A percentile compares a stretch with the other conserved stretches of the same genome.
phyloP scores from a whole-genome alignment of 1,140 invertebrate genomes.

The Vanessa atalanta region DNA sequence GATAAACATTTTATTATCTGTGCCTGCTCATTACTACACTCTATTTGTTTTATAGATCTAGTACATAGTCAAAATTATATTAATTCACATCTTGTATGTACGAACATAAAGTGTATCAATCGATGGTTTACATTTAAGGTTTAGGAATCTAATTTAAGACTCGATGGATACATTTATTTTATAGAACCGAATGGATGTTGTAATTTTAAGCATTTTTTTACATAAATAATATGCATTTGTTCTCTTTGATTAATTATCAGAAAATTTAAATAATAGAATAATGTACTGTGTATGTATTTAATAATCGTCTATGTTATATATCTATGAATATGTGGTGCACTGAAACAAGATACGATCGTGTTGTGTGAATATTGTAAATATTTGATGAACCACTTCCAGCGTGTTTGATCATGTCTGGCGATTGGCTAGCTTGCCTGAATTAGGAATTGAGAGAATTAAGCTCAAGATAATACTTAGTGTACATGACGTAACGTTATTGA shows the following conservation, averaged over 20 bases:
- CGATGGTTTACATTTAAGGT: constrained; percentile 17
- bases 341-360: constrained; percentile 20
- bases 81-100: constrained; percentile 3
- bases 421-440: constrained; percentile 64
- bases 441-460: constrained; percentile 77
- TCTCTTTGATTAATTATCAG: constrained; percentile 13
- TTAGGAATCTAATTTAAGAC: constrained; percentile 13
- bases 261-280: constrained; percentile 10
- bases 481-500: constrained; percentile 56
- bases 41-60: constrained; percentile 13
- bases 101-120: neutral
- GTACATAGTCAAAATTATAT: constrained; percentile 2
- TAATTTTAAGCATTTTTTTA: constrained; percentile 9
- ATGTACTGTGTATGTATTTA: constrained; percentile 26
- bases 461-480: constrained; percentile 71
- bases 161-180: constrained; percentile 16
- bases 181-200: constrained; percentile 14
- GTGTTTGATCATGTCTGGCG: constrained; percentile 42
- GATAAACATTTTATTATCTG: constrained; percentile 27
- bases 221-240: constrained; percentile 21
- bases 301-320: constrained; percentile 24
- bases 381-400: constrained; percentile 44
- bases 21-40: constrained; percentile 19
- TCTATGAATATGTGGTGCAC: constrained; percentile 31
- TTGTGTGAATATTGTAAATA: constrained; percentile 61